A percentile compares a stretch with the other conserved stretches of the same genome.
Evolutionary conservation across 2,797 vertebrate species (phyloP).

Genomic region (Mormyrops boulengeri): DNA sequence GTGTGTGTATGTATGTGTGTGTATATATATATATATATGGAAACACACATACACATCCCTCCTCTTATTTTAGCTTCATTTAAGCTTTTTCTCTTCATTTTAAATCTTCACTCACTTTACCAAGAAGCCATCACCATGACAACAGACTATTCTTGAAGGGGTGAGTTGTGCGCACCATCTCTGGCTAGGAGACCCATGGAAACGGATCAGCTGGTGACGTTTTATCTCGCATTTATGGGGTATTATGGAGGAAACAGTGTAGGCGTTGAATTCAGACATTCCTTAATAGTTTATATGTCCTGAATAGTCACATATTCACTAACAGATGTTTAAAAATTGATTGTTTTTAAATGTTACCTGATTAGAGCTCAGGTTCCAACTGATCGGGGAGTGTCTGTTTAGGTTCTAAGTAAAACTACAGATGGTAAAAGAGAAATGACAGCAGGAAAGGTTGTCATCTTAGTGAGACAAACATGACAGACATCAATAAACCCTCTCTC

Average conservation of each 20-base stretch:
- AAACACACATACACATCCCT: no score
- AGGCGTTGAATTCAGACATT: neutral
- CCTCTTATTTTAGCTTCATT: neutral
- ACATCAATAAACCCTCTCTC: constrained; percentile 61
- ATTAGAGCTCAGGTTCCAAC: no score
- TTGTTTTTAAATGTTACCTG: neutral
- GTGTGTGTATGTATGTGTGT: no score
- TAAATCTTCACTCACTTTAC: neutral
- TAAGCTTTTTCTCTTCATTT: neutral
- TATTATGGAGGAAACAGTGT: neutral
- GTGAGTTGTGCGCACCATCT: no score
- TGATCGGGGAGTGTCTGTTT: neutral
- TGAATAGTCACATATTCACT: neutral
- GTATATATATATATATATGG: neutral
- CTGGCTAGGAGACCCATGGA: neutral
- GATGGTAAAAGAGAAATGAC: neutral
- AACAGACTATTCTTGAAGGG: neutral
- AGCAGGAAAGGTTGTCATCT: neutral
- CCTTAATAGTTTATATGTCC: neutral
- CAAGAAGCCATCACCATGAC: neutral
- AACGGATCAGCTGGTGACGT: neutral
- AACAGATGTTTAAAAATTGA: neutral
- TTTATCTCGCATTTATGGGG: neutral
- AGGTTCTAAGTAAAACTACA: neutral
- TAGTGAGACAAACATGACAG: constrained; percentile 30